Evolutionary conservation across 2,888 invertebrate species (phyloP).

Genomic region (Mythimna vitellina): DNA sequence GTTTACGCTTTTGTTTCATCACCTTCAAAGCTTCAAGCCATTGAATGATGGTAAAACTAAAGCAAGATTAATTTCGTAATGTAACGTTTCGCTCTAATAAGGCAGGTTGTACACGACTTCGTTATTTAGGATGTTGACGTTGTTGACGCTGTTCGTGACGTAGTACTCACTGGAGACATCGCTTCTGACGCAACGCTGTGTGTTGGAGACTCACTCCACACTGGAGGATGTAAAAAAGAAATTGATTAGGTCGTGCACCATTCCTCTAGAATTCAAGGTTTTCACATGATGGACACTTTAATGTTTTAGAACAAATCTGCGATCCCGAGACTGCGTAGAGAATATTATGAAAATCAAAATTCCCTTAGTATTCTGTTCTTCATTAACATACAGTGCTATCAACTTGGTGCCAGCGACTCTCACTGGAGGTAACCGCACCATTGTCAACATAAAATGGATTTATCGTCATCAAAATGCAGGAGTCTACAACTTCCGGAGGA

Average conservation of each 20-base stretch:
- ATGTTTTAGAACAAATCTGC: too few relatives aligned
- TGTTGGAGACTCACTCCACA: too few relatives aligned
- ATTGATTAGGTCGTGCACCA: too few relatives aligned
- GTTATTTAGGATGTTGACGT: constrained; percentile 17
- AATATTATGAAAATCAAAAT: constrained; percentile 2
- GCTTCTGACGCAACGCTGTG: constrained; percentile 34
- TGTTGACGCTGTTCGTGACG: constrained; percentile 52
- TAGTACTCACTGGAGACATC: constrained; percentile 42
- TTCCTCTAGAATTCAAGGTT: too few relatives aligned
- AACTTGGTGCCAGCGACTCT: constrained; percentile 62
- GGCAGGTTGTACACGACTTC: constrained; percentile 32
- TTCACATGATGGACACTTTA: too few relatives aligned
- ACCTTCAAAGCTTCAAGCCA: too few relatives aligned
- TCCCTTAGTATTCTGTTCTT: neutral
- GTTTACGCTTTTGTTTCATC: too few relatives aligned
- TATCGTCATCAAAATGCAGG: neutral
- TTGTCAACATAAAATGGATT: neutral
- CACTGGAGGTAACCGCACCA: neutral
- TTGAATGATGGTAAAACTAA: too few relatives aligned
- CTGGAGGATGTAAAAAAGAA: too few relatives aligned
- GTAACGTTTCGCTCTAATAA: too few relatives aligned
- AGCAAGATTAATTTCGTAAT: too few relatives aligned
- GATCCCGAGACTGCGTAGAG: constrained; percentile 11
- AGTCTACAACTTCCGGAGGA: too few relatives aligned
- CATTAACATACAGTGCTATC: neutral